These are phyloP conservation scores for Machaerirhynchus nigripectus DNA, from an alignment of 2,113 vertebrate genomes.

Conservation along the genomic window DNA sequence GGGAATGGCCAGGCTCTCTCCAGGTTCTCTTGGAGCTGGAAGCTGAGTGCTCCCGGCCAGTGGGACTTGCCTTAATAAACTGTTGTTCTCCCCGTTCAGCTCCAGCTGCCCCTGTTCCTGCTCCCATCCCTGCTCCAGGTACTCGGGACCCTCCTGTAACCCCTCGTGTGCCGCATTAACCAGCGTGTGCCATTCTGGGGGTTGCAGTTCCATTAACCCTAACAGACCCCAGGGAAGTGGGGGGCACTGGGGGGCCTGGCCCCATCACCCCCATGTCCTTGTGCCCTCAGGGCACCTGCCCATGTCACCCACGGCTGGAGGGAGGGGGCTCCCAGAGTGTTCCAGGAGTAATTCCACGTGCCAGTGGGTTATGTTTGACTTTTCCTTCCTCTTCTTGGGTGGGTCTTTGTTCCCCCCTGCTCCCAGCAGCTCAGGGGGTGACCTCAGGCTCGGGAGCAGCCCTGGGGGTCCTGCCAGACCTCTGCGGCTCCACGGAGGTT, in stretches of 20 bases:
- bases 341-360: not conserved
- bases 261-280: not conserved
- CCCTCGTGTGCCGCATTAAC: not conserved
- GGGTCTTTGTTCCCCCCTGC: not conserved
- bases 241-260: not conserved
- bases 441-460: rapidly evolving
- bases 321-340: not conserved
- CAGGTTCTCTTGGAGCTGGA: not conserved
- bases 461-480: not conserved
- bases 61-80: not conserved
- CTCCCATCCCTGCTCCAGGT: slow-evolving; percentile 27
- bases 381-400: rapidly evolving
- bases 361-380: not conserved
- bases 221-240: not conserved
- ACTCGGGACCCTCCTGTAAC: not conserved
- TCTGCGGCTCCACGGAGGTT: not conserved
- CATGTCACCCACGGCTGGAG: not conserved
- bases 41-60: not conserved
- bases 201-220: not conserved
- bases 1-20: not conserved
- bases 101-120: slow-evolving; percentile 10
- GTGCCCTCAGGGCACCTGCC: not conserved
- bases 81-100: not conserved
- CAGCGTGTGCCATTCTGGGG: not conserved
- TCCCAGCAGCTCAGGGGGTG: rapidly evolving